These are phyloP conservation scores for Ganaspis sp. DNA, from an alignment of 1,140 invertebrate genomes.

Conservation along the genomic window DNA sequence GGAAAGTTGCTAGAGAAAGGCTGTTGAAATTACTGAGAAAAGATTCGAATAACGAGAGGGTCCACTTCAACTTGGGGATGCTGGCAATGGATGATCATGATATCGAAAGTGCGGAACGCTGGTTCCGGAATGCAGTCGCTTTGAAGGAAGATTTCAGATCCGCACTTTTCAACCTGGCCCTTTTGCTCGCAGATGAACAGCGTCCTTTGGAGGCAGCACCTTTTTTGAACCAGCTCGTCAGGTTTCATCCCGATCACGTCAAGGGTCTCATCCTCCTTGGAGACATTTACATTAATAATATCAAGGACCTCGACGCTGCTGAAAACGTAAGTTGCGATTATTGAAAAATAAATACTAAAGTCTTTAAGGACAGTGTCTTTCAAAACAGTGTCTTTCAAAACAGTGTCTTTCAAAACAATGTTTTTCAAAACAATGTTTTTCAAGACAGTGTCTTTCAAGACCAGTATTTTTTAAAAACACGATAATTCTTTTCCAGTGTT, in stretches of 20 bases:
- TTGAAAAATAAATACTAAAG: slow-evolving; percentile 10
- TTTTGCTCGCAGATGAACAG: slow-evolving; percentile 91
- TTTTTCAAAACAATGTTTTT: too few species aligned
- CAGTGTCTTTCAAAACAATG: too few species aligned
- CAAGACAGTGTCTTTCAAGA: not conserved
- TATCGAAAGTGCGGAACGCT: slow-evolving; percentile 90
- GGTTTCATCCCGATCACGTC: slow-evolving; percentile 94
- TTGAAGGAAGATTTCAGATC: slow-evolving; percentile 92
- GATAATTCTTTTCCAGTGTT: slow-evolving; percentile 82
- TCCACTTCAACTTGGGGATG: slow-evolving; percentile 97
- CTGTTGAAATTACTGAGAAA: slow-evolving; percentile 89
- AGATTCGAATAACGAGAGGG: slow-evolving; percentile 87
- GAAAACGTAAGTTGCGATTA: slow-evolving; percentile 83
- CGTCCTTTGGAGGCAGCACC: slow-evolving; percentile 94
- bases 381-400: not conserved
- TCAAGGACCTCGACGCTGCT: slow-evolving; percentile 94
- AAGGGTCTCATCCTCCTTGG: slow-evolving; percentile 96
- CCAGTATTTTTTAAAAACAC: not conserved
- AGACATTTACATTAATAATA: slow-evolving; percentile 97
- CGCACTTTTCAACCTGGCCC: slow-evolving; percentile 95
- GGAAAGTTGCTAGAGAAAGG: too few species aligned
- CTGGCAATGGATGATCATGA: slow-evolving; percentile 96
- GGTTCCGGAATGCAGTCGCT: slow-evolving; percentile 91
- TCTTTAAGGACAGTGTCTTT: not conserved
- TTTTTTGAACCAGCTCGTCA: slow-evolving; percentile 93